Conservation (phyloP, 2,113 vertebrate genomes). For the Seriola aureovittata region DNA sequence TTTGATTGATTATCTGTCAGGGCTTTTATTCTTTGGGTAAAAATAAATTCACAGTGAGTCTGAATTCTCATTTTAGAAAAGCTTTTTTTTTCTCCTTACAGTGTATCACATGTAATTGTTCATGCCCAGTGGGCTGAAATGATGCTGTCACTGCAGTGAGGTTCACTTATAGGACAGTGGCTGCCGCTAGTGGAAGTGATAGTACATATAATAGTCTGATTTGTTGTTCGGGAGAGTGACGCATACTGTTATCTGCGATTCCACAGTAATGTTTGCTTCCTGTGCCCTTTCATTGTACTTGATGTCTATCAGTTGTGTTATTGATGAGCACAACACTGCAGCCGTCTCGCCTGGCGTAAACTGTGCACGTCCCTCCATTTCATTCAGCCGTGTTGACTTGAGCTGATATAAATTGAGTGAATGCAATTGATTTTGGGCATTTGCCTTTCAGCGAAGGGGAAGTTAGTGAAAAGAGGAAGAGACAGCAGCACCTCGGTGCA, state of each 20-base stretch:
- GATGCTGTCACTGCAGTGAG: slow-evolving; percentile 27
- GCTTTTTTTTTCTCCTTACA: not conserved
- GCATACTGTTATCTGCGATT: slow-evolving; percentile 41
- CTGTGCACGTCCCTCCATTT: not conserved
- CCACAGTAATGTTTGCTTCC: slow-evolving; percentile 51
- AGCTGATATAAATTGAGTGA: slow-evolving; percentile 70
- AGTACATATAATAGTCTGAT: slow-evolving; percentile 25
- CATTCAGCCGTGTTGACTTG: slow-evolving; percentile 44
- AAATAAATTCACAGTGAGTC: slow-evolving; percentile 9
- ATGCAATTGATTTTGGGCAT: slow-evolving; percentile 70
- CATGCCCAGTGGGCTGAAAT: not conserved
- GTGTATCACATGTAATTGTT: not conserved
- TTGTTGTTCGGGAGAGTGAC: slow-evolving; percentile 29
- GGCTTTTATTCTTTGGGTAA: not conserved
- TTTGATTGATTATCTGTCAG: not conserved
- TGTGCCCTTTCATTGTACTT: slow-evolving; percentile 48
- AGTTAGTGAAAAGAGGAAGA: slow-evolving; percentile 40
- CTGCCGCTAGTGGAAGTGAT: slow-evolving; percentile 17
- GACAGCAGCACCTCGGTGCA: slow-evolving; percentile 50
- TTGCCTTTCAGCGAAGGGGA: slow-evolving; percentile 48
- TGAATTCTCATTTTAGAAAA: not conserved
- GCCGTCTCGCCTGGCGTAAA: slow-evolving; percentile 16
- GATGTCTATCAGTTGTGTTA: slow-evolving; percentile 60
- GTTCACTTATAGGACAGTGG: slow-evolving; percentile 48
- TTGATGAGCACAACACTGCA: slow-evolving; percentile 34